These are phyloP conservation scores for Tethya wilhelma DNA, from an alignment of 37 sponge, comb jelly and placozoan species.

Conservation along the genomic window DNA sequence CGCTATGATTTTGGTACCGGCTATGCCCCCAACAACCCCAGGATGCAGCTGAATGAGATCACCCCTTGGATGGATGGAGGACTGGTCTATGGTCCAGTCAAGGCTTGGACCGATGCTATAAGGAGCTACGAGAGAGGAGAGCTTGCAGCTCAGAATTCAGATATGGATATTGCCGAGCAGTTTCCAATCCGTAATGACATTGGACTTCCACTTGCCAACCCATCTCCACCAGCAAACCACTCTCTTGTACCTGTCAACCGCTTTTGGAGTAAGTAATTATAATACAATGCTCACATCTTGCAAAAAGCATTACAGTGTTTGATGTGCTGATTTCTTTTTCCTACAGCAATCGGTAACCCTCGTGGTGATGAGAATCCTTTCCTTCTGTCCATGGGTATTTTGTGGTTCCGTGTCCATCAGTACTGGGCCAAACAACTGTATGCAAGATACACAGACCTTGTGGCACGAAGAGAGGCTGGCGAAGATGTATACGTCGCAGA, in stretches of 20 bases:
- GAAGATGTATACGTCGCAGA: not conserved
- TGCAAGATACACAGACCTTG: not conserved
- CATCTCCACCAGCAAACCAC: slow-evolving; percentile 84
- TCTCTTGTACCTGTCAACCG: slow-evolving; percentile 79
- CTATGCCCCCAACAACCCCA: slow-evolving; percentile 82
- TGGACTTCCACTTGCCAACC: slow-evolving; percentile 91
- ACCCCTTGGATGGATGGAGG: slow-evolving; percentile 96
- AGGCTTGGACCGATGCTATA: slow-evolving; percentile 95
- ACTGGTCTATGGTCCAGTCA: slow-evolving; percentile 89
- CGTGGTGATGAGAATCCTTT: slow-evolving; percentile 96
- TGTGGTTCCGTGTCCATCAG: slow-evolving; percentile 95
- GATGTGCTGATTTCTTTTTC: not conserved
- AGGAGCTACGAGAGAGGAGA: slow-evolving; percentile 58
- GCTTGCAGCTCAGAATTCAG: slow-evolving; percentile 32
- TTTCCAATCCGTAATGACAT: slow-evolving; percentile 63
- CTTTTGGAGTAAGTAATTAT: slow-evolving; percentile 83
- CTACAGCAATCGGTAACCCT: slow-evolving; percentile 91
- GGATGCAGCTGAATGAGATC: slow-evolving; percentile 96
- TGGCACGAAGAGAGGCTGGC: not conserved
- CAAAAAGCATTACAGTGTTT: not conserved
- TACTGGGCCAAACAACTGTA: slow-evolving; percentile 70
- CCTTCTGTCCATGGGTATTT: slow-evolving; percentile 83
- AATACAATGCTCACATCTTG: not conserved
- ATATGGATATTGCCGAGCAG: not conserved
- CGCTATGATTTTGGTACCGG: slow-evolving; percentile 89